These are phyloP conservation scores for Delphinus delphis DNA, from an alignment of 2,113 vertebrate species.

Conservation along the genomic window DNA sequence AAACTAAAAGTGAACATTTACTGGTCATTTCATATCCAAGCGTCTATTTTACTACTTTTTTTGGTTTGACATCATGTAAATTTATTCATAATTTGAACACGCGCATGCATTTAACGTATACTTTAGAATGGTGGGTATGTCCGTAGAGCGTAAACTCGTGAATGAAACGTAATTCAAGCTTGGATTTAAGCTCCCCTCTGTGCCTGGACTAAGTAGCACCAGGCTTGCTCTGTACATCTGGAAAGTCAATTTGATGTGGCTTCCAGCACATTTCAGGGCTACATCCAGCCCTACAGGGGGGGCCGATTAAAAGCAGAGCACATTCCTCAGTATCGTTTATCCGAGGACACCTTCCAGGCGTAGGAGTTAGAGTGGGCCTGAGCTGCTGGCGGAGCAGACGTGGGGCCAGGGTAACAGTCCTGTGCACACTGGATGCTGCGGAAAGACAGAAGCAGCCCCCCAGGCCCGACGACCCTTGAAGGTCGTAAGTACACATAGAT, in stretches of 20 bases:
- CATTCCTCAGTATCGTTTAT: too few species aligned
- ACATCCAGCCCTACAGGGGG: fast-evolving
- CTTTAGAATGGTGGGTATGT: neutral
- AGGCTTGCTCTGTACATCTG: neutral
- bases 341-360: neutral
- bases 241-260: neutral
- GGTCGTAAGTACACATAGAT: neutral
- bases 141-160: neutral
- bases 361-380: neutral
- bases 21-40: too few species aligned
- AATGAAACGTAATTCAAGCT: neutral
- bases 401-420: neutral
- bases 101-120: neutral
- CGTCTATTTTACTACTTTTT: neutral
- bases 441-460: too few species aligned
- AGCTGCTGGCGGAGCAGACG: neutral
- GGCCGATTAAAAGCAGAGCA: neutral
- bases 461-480: neutral
- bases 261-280: neutral
- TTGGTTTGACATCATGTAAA: neutral
- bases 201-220: neutral
- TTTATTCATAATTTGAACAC: neutral
- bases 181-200: neutral
- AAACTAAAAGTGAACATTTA: fast-evolving
- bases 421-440: neutral